Evolutionary conservation across 2,888 invertebrate species (phyloP), one percentile per base, ranked within the genome.

Genomic region (Eurytoma adleriae): DNA sequence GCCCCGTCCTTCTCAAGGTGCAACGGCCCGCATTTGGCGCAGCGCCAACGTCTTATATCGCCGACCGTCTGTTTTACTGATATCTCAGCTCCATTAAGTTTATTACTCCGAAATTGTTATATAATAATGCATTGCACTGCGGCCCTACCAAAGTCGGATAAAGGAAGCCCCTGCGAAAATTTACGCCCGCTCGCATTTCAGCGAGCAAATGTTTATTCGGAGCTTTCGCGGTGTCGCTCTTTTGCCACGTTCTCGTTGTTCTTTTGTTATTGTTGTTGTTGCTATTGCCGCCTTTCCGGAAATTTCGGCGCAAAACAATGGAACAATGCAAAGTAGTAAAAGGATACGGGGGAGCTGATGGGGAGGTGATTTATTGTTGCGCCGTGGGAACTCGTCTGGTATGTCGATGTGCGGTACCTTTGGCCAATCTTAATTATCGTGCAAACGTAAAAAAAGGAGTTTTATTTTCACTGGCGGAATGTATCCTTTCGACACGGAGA

Each of bases 71-170:
- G 66, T 24, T 64, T 75, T 30, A 66, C 24, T 52, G 59, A 59
- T 70, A 67, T 70, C 74, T 75, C 66, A 75, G 75, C 70, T 79
- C 66, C 59, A 66, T 75, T 67, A 75, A 70, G 66, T 75, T 75
- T 79, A 75, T 75, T 27, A 61, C 74, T 57, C n/a, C 57, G 24
- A 66, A 66, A 79, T 75, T 70, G 70, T 66, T 70, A 75, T 70
- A 70, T 59, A 71, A 75, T 64, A 30, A 14, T n/a, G 62, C 62
- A 40, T 57, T 57, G n/a, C 54, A 62, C 2, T 18, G 64, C 64
- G 30, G 20, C 52, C 4, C 54, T 12, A 61, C 16, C 52, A 54
- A 20, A 62, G 69, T 52, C 66, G 20, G 40, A 52, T 72, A 18
- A n/a, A n/a, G n/a, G 30, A 62, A 62, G 62, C 30, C n/a, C 5